A percentile compares a stretch with the other conserved stretches of the same genome.
Evolutionary conservation across 1,140 invertebrate genomes (phyloP).

Genomic region (Anthonomus grandis): DNA sequence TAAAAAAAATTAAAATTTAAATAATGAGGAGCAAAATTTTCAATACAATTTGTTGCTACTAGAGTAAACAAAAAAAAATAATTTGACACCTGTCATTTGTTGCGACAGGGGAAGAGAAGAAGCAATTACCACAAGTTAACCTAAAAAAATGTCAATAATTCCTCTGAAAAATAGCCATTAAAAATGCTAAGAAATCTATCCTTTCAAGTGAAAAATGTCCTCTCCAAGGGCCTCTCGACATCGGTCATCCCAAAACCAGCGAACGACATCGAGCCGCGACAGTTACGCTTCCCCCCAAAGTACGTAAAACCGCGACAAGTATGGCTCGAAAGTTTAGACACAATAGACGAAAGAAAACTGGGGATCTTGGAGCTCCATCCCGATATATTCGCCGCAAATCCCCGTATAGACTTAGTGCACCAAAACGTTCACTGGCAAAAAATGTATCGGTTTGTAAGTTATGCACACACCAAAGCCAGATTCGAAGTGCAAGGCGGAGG

Average conservation of each 20-base stretch:
- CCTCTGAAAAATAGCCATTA: too few relatives aligned
- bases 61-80: too few relatives aligned
- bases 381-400: conserved; percentile 75
- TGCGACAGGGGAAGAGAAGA: too few relatives aligned
- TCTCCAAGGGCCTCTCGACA: not conserved
- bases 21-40: too few relatives aligned
- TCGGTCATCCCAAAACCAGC: not conserved
- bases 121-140: too few relatives aligned
- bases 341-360: conserved; percentile 73
- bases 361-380: conserved; percentile 88
- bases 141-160: not conserved
- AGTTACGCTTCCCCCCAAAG: conserved; percentile 42
- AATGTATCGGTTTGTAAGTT: conserved; percentile 75
- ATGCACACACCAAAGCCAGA: conserved; percentile 68
- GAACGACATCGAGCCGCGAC: conserved; percentile 17
- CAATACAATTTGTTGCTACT: too few relatives aligned
- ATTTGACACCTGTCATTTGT: too few relatives aligned
- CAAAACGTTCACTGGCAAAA: conserved; percentile 87
- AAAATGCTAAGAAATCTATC: too few relatives aligned
- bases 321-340: conserved; percentile 89
- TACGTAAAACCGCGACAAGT: conserved; percentile 69
- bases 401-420: conserved; percentile 85
- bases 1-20: too few relatives aligned
- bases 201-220: too few relatives aligned
- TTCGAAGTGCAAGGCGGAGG: conserved; percentile 86